Percentiles rank a stretch among this genome's conserved stretches.
phyloP scores from a whole-genome alignment of 2,888 invertebrate species.

The Dynastes tityus region DNA sequence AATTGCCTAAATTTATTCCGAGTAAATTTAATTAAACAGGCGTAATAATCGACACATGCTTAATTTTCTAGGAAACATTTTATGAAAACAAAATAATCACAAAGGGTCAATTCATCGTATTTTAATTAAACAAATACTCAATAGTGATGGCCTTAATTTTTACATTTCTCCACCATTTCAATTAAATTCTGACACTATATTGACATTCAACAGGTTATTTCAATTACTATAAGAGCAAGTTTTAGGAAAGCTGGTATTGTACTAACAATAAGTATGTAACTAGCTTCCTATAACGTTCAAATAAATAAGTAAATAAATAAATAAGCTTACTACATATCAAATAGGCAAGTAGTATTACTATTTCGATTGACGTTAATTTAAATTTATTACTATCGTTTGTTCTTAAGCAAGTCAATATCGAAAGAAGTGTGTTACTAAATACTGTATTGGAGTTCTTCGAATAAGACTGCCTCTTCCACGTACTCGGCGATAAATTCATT shows the following conservation, averaged over 20 bases:
- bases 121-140: constrained; percentile 6
- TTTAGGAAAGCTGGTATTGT: too few species aligned
- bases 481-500: constrained; percentile 22
- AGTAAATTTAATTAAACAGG: neutral
- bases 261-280: too few species aligned
- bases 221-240: too few species aligned
- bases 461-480: constrained; percentile 12
- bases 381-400: neutral
- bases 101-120: neutral
- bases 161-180: too few species aligned
- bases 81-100: constrained; percentile 3
- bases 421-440: neutral
- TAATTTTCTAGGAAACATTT: neutral
- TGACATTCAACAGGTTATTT: too few species aligned
- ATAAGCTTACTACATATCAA: neutral
- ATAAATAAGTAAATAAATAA: too few species aligned
- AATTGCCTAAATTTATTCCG: neutral
- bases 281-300: too few species aligned
- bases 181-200: too few species aligned
- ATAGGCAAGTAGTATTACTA: neutral
- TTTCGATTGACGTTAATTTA: constrained; percentile 2
- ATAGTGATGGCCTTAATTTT: neutral
- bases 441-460: constrained; percentile 18
- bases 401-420: neutral
- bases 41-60: neutral